Percentiles rank a stretch among this genome's conserved stretches.
Conservation (phyloP, 2,888 invertebrate genomes). For the Plemyria rubiginata region DNA sequence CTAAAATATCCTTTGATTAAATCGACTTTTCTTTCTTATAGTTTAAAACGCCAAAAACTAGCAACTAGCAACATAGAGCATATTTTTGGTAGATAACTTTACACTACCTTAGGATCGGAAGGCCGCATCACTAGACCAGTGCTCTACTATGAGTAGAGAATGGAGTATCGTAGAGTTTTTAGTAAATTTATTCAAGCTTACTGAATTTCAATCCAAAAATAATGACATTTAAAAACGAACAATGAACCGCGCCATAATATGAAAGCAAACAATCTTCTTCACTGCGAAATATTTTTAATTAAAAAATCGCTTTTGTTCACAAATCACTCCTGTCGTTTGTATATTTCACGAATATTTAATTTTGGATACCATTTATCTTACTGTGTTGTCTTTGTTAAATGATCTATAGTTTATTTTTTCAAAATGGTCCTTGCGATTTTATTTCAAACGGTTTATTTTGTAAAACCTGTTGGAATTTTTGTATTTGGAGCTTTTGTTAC, state of each 20-base stretch:
- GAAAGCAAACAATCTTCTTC: constrained; percentile 40
- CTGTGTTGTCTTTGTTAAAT: background rate
- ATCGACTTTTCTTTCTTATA: no score
- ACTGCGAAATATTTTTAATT: constrained; percentile 52
- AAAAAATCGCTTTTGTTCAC: constrained; percentile 40
- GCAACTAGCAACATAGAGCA: no score
- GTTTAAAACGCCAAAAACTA: no score
- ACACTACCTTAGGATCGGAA: no score
- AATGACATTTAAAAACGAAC: background rate
- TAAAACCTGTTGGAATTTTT: no score
- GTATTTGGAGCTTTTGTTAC: no score
- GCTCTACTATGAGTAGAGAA: no score
- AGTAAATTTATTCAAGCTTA: background rate
- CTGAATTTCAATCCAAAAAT: background rate
- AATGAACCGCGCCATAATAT: constrained; percentile 1
- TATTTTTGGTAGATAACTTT: no score
- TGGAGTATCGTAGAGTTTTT: no score
- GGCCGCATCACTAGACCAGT: no score
- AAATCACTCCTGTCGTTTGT: constrained; percentile 44
- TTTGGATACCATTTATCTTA: constrained; percentile 15
- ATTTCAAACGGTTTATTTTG: background rate
- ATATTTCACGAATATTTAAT: constrained; percentile 28
- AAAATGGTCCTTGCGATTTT: background rate
- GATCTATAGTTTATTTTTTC: background rate
- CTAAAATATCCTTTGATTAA: no score